A percentile compares a stretch with the other conserved stretches of the same genome.
phyloP scores from a whole-genome alignment of 2,113 vertebrate species.

The Conger conger region DNA sequence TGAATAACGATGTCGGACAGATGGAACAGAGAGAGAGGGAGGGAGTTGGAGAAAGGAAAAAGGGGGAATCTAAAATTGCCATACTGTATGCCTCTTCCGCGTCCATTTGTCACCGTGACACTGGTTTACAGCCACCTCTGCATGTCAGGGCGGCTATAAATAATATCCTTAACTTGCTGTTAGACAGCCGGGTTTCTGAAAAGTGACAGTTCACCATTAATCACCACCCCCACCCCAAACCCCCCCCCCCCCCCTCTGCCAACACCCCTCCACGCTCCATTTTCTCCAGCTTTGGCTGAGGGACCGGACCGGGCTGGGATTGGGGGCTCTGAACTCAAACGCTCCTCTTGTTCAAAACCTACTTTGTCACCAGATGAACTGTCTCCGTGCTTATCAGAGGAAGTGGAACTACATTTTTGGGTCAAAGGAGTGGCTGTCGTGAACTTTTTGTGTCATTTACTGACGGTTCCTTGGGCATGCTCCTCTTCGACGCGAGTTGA shows the following conservation, averaged over 20 bases:
- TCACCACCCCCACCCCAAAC: neutral
- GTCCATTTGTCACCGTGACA: slow-evolving; percentile 8
- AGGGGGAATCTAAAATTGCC: neutral
- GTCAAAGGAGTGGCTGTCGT: too few relatives aligned
- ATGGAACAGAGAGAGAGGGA: neutral
- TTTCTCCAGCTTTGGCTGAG: neutral
- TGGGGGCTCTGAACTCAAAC: too few relatives aligned
- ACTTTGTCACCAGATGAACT: too few relatives aligned
- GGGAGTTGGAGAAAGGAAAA: neutral
- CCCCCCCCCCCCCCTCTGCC: neutral
- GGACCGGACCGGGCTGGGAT: neutral
- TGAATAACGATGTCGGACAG: neutral
- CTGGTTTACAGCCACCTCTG: neutral
- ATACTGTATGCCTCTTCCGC: neutral
- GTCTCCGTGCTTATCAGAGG: too few relatives aligned
- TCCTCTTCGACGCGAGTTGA: neutral
- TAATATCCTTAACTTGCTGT: neutral
- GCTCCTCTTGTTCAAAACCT: too few relatives aligned
- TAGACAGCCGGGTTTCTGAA: slow-evolving; percentile 6
- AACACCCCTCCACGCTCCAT: neutral
- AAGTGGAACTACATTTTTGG: neutral
- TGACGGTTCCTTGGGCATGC: neutral
- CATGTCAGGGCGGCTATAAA: neutral
- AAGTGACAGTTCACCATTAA: slow-evolving; percentile 4
- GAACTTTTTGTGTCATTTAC: neutral